Evolutionary conservation across 2,797 vertebrate genomes (phyloP).

Genomic region (Chaetophractus vellerosus): DNA sequence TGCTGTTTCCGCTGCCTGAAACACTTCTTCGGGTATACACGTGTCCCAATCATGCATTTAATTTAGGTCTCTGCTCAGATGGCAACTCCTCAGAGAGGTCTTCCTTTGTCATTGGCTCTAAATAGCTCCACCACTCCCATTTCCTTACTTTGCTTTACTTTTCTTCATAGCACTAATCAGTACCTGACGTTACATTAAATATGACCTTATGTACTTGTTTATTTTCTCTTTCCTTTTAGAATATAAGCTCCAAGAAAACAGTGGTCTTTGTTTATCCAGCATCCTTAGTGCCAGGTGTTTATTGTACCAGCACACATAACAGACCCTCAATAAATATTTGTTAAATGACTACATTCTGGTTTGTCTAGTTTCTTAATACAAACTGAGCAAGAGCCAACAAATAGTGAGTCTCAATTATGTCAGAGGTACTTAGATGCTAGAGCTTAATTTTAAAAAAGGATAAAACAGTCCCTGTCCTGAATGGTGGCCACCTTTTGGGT

Average conservation of each 20-base stretch:
- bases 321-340: neutral
- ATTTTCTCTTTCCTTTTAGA: neutral
- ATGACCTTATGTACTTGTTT: neutral
- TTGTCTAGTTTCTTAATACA: constrained; percentile 25
- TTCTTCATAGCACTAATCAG: constrained; percentile 19
- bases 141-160: constrained; percentile 5
- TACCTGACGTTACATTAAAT: neutral
- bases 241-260: neutral
- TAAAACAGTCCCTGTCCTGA: neutral
- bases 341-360: neutral
- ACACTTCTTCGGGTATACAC: neutral
- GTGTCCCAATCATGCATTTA: neutral
- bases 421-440: neutral
- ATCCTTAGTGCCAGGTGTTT: neutral
- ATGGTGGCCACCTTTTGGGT: neutral
- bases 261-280: neutral
- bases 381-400: constrained; percentile 45
- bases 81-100: neutral
- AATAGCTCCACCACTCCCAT: neutral
- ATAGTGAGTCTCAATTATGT: neutral
- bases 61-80: neutral
- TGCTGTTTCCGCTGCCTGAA: neutral
- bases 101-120: neutral
- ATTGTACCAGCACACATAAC: neutral
- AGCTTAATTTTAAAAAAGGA: neutral